Conservation (phyloP, 2,797 vertebrate species). For the Coregonus suidteri region DNA sequence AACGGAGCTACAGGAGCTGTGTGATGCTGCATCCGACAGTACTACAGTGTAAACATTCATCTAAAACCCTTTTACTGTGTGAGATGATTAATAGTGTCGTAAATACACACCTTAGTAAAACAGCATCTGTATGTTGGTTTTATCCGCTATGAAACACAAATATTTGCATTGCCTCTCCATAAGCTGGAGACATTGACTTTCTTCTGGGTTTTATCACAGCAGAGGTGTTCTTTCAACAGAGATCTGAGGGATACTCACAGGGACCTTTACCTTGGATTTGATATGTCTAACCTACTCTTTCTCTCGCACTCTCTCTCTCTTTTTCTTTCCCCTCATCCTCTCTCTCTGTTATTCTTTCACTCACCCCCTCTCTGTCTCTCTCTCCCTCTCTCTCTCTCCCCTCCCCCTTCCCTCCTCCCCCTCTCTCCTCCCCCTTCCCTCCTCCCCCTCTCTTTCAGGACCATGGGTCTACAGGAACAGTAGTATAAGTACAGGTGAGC, state of each 20-base stretch:
- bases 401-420: slow-evolving; percentile 6
- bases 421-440: background rate
- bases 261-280: background rate
- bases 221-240: slow-evolving; percentile 24
- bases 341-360: slow-evolving; percentile 14
- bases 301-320: background rate
- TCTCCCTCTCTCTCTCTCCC: background rate
- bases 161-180: background rate
- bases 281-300: background rate
- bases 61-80: background rate
- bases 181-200: background rate
- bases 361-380: slow-evolving; percentile 8
- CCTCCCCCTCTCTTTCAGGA: slow-evolving; percentile 44
- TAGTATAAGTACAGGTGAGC: slow-evolving; percentile 87
- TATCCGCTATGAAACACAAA: background rate
- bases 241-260: slow-evolving; percentile 26
- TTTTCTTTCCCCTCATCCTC: slow-evolving; percentile 13
- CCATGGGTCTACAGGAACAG: slow-evolving; percentile 83
- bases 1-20: background rate
- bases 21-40: background rate
- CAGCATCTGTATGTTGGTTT: background rate
- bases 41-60: background rate
- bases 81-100: background rate
- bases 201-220: background rate
- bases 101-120: background rate